Conservation (phyloP, 2,797 vertebrate genomes). For the Monodelphis domestica region DNA sequence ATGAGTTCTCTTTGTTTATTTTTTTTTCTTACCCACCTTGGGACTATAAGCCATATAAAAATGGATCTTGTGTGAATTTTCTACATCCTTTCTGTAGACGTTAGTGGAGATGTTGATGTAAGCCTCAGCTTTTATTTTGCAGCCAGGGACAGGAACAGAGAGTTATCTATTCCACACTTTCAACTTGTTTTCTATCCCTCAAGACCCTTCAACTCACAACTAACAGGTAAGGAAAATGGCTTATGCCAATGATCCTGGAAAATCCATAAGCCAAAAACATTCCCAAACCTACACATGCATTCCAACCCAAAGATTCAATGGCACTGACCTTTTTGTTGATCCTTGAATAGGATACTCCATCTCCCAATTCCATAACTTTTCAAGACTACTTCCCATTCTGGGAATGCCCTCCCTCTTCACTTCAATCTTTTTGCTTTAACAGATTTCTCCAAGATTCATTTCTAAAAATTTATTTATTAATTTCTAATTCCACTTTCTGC, state of each 20-base stretch:
- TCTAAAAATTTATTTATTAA: no score
- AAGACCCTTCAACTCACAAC: conserved; percentile 33
- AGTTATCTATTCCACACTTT: conserved; percentile 26
- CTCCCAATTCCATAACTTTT: background rate
- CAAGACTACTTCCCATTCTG: background rate
- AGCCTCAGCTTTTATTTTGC: background rate
- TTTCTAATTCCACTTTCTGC: no score
- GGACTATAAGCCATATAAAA: conserved; percentile 34
- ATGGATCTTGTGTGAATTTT: conserved; percentile 43
- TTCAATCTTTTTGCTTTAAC: background rate
- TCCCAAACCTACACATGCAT: background rate
- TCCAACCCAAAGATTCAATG: background rate
- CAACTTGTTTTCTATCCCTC: conserved; percentile 41
- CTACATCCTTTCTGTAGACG: background rate
- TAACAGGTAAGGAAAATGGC: conserved; percentile 30
- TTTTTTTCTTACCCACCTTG: conserved; percentile 49
- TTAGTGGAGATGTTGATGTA: background rate
- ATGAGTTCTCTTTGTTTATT: conserved; percentile 25
- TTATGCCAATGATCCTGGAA: conserved; percentile 26
- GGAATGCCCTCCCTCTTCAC: background rate
- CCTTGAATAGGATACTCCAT: background rate
- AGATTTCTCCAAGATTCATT: background rate
- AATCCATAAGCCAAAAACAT: conserved; percentile 31
- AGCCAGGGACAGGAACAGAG: background rate
- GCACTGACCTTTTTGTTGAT: background rate